These are phyloP conservation scores for Mallotus villosus DNA, from an alignment of 2,797 vertebrate species.

Conservation along the genomic window DNA sequence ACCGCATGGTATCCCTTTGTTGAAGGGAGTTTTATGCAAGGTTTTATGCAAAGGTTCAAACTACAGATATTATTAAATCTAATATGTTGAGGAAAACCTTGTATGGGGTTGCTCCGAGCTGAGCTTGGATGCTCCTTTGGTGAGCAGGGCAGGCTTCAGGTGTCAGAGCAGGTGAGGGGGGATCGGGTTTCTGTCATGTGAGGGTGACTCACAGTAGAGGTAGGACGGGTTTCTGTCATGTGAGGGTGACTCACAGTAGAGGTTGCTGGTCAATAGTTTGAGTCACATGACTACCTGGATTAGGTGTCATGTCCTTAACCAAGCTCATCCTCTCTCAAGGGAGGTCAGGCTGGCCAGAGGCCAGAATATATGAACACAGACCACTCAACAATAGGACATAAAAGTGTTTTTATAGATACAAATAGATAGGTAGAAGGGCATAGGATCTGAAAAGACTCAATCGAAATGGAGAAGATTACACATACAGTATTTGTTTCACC, in stretches of 20 bases:
- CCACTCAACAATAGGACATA: background rate
- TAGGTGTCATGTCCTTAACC: conserved; percentile 12
- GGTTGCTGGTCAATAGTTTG: background rate
- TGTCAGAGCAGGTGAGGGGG: conserved; percentile 3
- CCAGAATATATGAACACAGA: background rate
- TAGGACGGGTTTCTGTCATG: conserved; percentile 11
- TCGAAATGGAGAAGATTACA: too few relatives aligned
- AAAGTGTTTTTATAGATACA: background rate
- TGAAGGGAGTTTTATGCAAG: too few relatives aligned
- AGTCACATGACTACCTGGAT: conserved; percentile 17
- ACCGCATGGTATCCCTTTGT: background rate
- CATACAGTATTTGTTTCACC: too few relatives aligned
- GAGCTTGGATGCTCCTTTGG: background rate
- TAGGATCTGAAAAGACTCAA: too few relatives aligned
- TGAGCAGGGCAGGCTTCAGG: conserved; percentile 4
- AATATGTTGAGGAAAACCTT: background rate
- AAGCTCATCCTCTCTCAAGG: conserved; percentile 1
- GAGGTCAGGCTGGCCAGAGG: background rate
- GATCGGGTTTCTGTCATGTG: conserved; percentile 24
- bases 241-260: conserved; percentile 14
- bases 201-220: conserved; percentile 7
- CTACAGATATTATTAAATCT: too few relatives aligned
- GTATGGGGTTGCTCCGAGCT: background rate
- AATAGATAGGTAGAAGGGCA: background rate
- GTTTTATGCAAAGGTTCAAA: too few relatives aligned